Evolutionary conservation across 2,113 vertebrate genomes (phyloP), one percentile per base, ranked within the genome.

Genomic region (Gambusia holbrooki): DNA sequence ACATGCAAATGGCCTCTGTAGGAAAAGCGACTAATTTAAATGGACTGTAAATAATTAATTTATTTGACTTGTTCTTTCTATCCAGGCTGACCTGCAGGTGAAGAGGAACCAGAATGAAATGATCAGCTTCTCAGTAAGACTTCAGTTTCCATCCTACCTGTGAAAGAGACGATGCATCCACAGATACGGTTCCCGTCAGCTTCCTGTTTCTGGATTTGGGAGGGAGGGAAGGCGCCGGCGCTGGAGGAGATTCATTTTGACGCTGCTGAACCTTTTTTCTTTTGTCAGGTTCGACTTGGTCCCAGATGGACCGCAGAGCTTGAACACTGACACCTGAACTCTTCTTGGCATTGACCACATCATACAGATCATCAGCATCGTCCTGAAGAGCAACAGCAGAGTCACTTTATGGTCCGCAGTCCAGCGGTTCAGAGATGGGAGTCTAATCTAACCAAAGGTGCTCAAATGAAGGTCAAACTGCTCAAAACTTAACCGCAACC

Each of bases 301-400:
- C 74, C 92, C 93, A 93, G 37, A 92, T 66, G 28, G 29, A 77
- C 61, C 77, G 80, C 69, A 89, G 74, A 68, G 93, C 91, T 27
- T 89, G 82, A 17, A 94, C 93, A 19, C 84, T 93, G 22, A 93
- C 77, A 5, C 74, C 82, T 0, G 87, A 11, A 25, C 15, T 88
- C 33, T 6, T 63, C 30, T 73, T 87, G 13, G 14, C 2, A 1
- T 83, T 87, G 67, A 96, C 92, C 80, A 93, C 92, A 25, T 95
- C 95, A 6, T 95, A 95, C 65, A 94, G 79, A 8, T 94, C 92
- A 61, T 25, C 73, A 22, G 83, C 14, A 22, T 84, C 77, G 2
- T 71, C 86, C 94, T 95, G 87, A 28, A 77, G 17, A 71, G 71
- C 0, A 40, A 37, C 1, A 0, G 4, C 6, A 1, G 1, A 0